Conservation (phyloP, 2,888 invertebrate genomes). For the Branchipolynoe longqiensis region DNA sequence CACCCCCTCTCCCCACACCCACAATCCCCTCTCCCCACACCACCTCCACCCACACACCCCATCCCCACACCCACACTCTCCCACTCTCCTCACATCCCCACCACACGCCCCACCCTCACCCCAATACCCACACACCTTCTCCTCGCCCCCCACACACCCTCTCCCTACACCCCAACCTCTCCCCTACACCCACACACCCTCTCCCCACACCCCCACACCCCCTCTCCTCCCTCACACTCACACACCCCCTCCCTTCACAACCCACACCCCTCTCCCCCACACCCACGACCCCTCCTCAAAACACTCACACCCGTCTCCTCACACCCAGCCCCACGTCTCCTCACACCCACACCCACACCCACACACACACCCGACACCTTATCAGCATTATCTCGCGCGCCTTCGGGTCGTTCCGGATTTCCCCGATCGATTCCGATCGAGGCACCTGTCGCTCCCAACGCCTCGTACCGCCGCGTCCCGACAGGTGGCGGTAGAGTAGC, state of each 20-base stretch:
- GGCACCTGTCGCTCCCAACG: constrained; percentile 31
- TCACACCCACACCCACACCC: background rate
- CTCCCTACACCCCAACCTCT: background rate
- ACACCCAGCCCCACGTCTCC: background rate
- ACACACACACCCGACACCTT: background rate
- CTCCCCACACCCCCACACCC: background rate
- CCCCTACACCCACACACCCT: background rate
- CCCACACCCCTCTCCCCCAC: background rate
- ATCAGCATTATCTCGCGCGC: constrained; percentile 1
- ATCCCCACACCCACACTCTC: no score
- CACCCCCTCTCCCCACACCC: background rate
- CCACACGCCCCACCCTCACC: background rate
- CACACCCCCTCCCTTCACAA: background rate
- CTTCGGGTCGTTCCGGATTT: constrained; percentile 11
- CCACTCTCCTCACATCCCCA: no score
- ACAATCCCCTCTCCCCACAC: background rate
- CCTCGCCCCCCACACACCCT: background rate
- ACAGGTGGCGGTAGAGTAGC: no score
- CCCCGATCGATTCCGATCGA: background rate
- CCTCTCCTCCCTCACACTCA: background rate
- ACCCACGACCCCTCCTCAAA: background rate
- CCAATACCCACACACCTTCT: background rate
- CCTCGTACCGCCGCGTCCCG: background rate
- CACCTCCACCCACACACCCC: background rate
- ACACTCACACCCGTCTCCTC: background rate